phyloP scores from a whole-genome alignment of 1,140 invertebrate genomes.

The Condylostylus longicornis region DNA sequence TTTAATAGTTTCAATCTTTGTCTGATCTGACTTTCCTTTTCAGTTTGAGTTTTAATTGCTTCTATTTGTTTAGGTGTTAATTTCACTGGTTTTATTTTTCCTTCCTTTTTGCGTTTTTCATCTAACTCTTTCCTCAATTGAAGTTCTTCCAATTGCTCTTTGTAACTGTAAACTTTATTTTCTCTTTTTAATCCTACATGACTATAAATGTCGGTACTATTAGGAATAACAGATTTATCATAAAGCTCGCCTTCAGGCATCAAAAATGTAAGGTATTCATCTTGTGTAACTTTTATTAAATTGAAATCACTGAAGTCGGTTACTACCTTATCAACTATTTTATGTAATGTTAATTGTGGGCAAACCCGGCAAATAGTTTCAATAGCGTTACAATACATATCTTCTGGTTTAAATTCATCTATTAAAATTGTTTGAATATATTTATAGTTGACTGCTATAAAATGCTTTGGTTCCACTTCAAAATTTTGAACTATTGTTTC shows the following conservation, averaged over 20 bases:
- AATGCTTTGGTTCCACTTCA: constrained; percentile 13
- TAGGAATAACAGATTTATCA: constrained; percentile 76
- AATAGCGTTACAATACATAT: constrained; percentile 46
- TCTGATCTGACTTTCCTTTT: constrained; percentile 69
- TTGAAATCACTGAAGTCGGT: constrained; percentile 46
- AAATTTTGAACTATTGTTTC: constrained; percentile 19
- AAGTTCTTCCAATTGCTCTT: constrained; percentile 90
- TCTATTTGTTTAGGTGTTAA: constrained; percentile 84
- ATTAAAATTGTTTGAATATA: constrained; percentile 17
- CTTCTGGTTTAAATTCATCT: constrained; percentile 15
- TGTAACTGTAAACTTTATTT: constrained; percentile 93
- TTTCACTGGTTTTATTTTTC: constrained; percentile 59
- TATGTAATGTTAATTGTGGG: constrained; percentile 46
- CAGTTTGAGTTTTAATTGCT: constrained; percentile 67
- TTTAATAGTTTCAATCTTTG: constrained; percentile 39
- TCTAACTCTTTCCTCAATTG: constrained; percentile 83
- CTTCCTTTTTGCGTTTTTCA: constrained; percentile 71
- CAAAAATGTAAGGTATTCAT: constrained; percentile 79
- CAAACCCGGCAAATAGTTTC: constrained; percentile 45
- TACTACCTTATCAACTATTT: constrained; percentile 37
- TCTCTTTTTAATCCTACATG: constrained; percentile 63
- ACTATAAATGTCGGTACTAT: constrained; percentile 55
- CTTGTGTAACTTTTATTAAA: constrained; percentile 58
- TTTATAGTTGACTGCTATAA: constrained; percentile 15
- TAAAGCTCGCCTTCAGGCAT: constrained; percentile 82